phyloP scores from a whole-genome alignment of 2,113 vertebrate genomes.

The Anoplopoma fimbria region DNA sequence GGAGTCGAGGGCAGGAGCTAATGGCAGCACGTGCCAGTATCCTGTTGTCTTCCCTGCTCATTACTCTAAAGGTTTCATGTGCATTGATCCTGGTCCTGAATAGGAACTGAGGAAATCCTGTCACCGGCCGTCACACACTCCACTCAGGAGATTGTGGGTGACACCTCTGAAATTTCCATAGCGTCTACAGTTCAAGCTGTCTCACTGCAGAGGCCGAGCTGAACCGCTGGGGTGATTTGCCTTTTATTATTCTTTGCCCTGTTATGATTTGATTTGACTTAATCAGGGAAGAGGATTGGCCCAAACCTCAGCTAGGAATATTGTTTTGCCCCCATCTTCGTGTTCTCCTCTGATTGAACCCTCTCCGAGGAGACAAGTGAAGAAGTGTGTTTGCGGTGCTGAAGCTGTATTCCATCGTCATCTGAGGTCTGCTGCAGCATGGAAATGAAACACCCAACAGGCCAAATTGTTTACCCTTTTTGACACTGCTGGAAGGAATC shows the following conservation, averaged over 20 bases:
- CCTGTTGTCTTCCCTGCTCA: conserved; percentile 38
- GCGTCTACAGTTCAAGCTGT: conserved; percentile 60
- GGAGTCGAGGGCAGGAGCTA: conserved; percentile 45
- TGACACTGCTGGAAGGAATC: conserved; percentile 64
- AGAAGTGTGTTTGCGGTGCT: conserved; percentile 43
- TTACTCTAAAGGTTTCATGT: conserved; percentile 40
- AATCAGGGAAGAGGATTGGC: conserved; percentile 78
- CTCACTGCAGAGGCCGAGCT: conserved; percentile 63
- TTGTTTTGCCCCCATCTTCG: conserved; percentile 55
- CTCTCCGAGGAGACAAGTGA: conserved; percentile 63
- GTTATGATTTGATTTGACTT: conserved; percentile 76
- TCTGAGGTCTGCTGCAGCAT: conserved; percentile 57
- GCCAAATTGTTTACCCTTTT: conserved; percentile 55
- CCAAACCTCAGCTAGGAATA: conserved; percentile 73
- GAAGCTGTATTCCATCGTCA: conserved; percentile 36
- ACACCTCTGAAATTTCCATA: conserved; percentile 57
- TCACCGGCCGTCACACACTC: conserved; percentile 63
- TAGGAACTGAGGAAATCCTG: conserved; percentile 61
- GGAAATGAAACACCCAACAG: conserved; percentile 55
- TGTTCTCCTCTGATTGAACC: conserved; percentile 61
- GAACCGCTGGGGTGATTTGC: conserved; percentile 67
- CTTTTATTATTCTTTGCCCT: conserved; percentile 57
- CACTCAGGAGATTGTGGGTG: conserved; percentile 62
- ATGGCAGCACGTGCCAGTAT: conserved; percentile 35
- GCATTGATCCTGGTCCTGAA: conserved; percentile 56